Base-by-base conservation (phyloP, 2,113 vertebrate genomes). In the Epinephelus moara region DNA sequence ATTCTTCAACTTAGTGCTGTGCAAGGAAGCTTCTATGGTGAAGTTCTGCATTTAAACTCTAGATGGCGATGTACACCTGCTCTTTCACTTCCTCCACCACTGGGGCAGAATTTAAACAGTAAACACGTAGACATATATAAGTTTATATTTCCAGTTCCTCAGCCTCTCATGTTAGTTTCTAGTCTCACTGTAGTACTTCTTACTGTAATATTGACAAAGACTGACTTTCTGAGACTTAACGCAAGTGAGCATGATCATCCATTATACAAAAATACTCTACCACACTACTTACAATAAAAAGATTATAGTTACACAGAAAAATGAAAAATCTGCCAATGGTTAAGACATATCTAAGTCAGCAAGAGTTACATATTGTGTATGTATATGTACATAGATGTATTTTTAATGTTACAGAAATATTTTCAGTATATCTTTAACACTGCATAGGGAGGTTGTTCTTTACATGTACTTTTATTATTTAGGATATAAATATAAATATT, bases 31-130 rank as follows among this genome's bases (percentile, higher is more conserved):
- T n/a, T 21, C 66, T 27, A 5, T 42, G 56, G 27, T 52, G 69
- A 23, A 42, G 17, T 57, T 63, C 6, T 30, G 61, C 3, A 1
- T 56, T 75, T 75, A 17, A 64, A 67, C 91, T 45, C 85, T 93
- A 93, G 91, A 91, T 86, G 79, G 90, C 69, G 67, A 67, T 59
- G 25, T 50, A 79, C 61, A 80, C 79, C 79, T 75, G 45, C 1
- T 62, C 12, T 62, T 70, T 56, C 17, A 37, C 6, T 19, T 61
- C 21, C 49, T 45, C 14, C 7, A 6, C 1, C 47, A 49, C 8
- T 6, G 2, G 3, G 27, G 49, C 7, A 56, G 13, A 21, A 15
- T 21, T 30, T 50, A 12, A 75, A 5, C 11, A 45, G 25, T 1
- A 13, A 17, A 52, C 2, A 30, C 5, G 19, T 13, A 17, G 25